Evolutionary conservation across 2,113 vertebrate species (phyloP), one percentile per base, ranked within the genome.

Genomic region (Catharus bicknelli): DNA sequence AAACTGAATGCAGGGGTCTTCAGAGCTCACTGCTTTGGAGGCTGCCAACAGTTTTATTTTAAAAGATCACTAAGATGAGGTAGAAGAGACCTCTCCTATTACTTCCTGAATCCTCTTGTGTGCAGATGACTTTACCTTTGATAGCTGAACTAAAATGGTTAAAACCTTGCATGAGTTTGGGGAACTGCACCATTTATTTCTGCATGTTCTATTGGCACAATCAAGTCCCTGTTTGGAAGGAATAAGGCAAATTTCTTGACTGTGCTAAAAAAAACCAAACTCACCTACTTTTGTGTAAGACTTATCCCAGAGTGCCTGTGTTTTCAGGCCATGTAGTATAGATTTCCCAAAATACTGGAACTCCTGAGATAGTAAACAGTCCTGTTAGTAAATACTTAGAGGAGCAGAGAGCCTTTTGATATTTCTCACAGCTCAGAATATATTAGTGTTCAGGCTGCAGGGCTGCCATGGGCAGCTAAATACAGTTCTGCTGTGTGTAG

Each of bases 201-300:
- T 45, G 10, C 1, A 19, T 73, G 20, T 61, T 82, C 40, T 47
- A 0, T 42, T 83, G 63, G 16, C 47, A 70, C 0, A 4, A 34
- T 40, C 11, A 25, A 53, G 15, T 55, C 20, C 22, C 3, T 57
- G 0, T 53, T 62, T 29, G 20, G 20, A 73, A 81, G 22, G 26
- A 86, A 42, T 47, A 34, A 54, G 22, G 10, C 10, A 77, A 6
- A 62, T 53, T 69, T 67, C 30, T 51, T 73, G 22, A 47, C 19
- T 10, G 4, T 2, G 4, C 15, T 2, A 12, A 43, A 83, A 23
- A 15, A 32, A 11, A 38, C 9, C 2, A 15, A 22, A 5, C 6
- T 42, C 19, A 11, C 0, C 0, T 58, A 11, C 30, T 43, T 82
- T 9, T 2, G 4, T 58, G 25, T 36, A 19, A 59, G 29, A 43